Evolutionary conservation across 2,888 invertebrate species (phyloP).

Genomic region (Pseudanteris insignis): DNA sequence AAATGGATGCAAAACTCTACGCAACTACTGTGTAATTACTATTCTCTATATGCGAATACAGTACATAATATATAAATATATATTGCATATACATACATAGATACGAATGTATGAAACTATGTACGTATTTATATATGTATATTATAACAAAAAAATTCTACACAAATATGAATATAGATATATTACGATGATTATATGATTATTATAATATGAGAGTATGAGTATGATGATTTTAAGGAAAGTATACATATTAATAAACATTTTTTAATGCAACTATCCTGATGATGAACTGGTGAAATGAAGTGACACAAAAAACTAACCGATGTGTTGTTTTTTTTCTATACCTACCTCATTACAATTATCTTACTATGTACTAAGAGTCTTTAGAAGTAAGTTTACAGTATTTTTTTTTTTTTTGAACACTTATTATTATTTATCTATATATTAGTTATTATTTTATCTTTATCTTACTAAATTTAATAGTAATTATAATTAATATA

Average conservation of each 20-base stretch:
- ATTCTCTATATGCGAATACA: slow-evolving; percentile 59
- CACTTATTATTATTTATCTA: no score
- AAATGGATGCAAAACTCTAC: slow-evolving; percentile 56
- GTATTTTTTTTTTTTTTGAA: no score
- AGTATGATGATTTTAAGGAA: slow-evolving; percentile 66
- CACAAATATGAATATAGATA: slow-evolving; percentile 52
- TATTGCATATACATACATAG: slow-evolving; percentile 38
- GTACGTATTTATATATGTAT: slow-evolving; percentile 48
- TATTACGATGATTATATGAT: slow-evolving; percentile 57
- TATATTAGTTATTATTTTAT: no score
- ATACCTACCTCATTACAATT: no score
- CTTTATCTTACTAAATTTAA: no score
- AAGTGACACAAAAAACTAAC: slow-evolving; percentile 55
- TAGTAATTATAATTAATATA: no score
- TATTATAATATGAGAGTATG: slow-evolving; percentile 63
- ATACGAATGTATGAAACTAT: slow-evolving; percentile 46
- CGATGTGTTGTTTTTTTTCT: not conserved
- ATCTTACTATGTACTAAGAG: no score
- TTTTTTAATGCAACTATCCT: slow-evolving; percentile 65
- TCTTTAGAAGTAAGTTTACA: no score
- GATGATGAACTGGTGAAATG: slow-evolving; percentile 62
- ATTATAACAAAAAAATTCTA: slow-evolving; percentile 34
- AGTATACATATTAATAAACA: slow-evolving; percentile 66
- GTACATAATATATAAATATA: slow-evolving; percentile 58
- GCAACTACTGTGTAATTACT: slow-evolving; percentile 54